Evolutionary conservation across 2,113 vertebrate species (phyloP).

Genomic region (Morone saxatilis): DNA sequence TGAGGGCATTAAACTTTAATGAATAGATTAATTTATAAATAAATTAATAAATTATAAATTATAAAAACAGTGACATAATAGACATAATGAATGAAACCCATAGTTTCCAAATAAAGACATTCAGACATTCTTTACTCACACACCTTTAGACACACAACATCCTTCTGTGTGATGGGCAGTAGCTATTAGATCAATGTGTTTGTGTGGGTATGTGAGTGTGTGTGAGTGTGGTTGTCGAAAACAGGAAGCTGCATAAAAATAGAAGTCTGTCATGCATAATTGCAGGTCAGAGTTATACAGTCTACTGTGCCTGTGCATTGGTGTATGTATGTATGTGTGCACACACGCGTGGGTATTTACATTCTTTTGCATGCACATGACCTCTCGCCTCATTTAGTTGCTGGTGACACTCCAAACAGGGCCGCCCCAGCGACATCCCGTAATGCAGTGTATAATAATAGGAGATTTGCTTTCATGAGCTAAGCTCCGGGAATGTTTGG

Average conservation of each 20-base stretch:
- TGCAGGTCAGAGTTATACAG: conserved; percentile 6
- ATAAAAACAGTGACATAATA: neutral
- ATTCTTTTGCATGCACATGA: conserved; percentile 44
- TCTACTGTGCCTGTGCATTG: conserved; percentile 5
- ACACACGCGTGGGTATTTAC: conserved; percentile 48
- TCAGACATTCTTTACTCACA: neutral
- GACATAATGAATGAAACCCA: neutral
- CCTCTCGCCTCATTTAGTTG: conserved; percentile 71
- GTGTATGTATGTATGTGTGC: neutral
- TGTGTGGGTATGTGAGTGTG: neutral
- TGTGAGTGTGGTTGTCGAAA: neutral
- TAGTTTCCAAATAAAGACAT: neutral
- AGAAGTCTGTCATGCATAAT: conserved; percentile 14
- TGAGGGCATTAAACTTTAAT: neutral
- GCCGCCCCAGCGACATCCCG: conserved; percentile 62
- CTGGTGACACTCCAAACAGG: conserved; percentile 74
- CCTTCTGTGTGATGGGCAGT: neutral
- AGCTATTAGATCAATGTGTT: neutral
- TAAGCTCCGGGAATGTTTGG: conserved; percentile 82
- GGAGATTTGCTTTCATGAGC: conserved; percentile 84
- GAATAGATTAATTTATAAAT: neutral
- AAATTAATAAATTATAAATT: neutral
- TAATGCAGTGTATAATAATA: conserved; percentile 79
- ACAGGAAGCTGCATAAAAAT: conserved; percentile 13
- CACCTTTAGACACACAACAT: neutral